A percentile compares a stretch with the other conserved stretches of the same genome.
These are phyloP conservation scores for Choristoneura fumiferana DNA, from an alignment of 1,140 invertebrate species.

Conservation along the genomic window DNA sequence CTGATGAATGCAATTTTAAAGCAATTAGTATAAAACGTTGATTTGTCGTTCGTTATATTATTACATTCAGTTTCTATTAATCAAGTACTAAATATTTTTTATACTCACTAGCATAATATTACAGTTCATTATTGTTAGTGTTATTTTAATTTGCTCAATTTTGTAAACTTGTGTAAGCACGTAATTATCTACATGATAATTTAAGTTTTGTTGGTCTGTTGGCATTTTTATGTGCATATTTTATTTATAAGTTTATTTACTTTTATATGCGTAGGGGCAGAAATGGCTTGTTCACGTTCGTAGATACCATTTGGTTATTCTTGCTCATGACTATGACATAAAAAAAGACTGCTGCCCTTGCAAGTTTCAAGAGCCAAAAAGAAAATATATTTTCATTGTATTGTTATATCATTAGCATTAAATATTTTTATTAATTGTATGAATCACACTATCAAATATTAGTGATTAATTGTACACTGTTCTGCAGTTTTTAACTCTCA, in stretches of 20 bases:
- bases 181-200: constrained; percentile 40
- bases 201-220: constrained; percentile 52
- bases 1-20: constrained; percentile 7
- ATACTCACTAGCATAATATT: constrained; percentile 49
- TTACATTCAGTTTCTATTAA: constrained; percentile 52
- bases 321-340: background rate
- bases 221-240: constrained; percentile 23
- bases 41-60: constrained; percentile 24
- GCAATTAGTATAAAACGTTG: constrained; percentile 11
- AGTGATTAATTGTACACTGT: too few species aligned
- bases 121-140: constrained; percentile 60
- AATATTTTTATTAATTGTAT: too few species aligned
- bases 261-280: constrained; percentile 12
- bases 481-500: too few species aligned
- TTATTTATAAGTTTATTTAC: constrained; percentile 12
- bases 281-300: background rate
- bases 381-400: background rate
- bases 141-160: constrained; percentile 78
- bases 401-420: too few species aligned
- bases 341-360: constrained; percentile 2
- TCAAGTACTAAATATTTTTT: constrained; percentile 53
- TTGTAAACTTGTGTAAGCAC: constrained; percentile 69
- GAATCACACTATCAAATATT: too few species aligned
- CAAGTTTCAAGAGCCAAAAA: constrained; percentile 8
- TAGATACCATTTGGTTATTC: background rate